Conservation (phyloP, 2,888 invertebrate genomes). For the Hirtodrosophila alboralis region DNA sequence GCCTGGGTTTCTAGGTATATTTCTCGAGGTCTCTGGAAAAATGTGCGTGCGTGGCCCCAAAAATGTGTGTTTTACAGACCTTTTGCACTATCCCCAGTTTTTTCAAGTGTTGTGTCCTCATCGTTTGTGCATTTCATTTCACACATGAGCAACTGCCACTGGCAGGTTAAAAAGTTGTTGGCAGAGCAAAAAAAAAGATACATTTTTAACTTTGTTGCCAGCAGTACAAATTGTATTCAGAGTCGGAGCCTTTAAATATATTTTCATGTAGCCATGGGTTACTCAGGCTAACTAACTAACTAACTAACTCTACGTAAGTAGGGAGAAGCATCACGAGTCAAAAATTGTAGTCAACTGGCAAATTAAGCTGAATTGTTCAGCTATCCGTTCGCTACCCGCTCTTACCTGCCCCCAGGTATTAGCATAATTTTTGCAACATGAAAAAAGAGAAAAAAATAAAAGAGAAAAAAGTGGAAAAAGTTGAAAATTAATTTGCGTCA, state of each 20-base stretch:
- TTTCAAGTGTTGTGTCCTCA: conserved; percentile 29
- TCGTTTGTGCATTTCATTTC: conserved; percentile 62
- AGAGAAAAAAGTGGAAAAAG: conserved; percentile 33
- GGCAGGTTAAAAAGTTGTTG: conserved; percentile 36
- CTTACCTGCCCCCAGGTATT: conserved; percentile 28
- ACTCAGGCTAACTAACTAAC: conserved; percentile 27
- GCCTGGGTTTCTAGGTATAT: neutral
- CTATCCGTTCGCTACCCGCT: conserved; percentile 6
- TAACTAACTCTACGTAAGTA: conserved; percentile 23
- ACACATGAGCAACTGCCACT: conserved; percentile 64
- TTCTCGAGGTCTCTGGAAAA: conserved; percentile 16
- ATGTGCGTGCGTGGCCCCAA: conserved; percentile 65
- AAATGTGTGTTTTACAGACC: conserved; percentile 22
- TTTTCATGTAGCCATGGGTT: conserved; percentile 14
- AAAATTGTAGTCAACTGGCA: conserved; percentile 47
- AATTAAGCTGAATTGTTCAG: conserved; percentile 51
- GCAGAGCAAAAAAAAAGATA: conserved; percentile 6
- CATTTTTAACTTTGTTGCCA: conserved; percentile 42
- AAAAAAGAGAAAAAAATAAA: conserved; percentile 13
- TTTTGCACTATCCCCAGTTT: conserved; percentile 12
- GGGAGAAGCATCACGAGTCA: conserved; percentile 33
- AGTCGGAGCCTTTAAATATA: conserved; percentile 16
- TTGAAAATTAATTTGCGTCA: conserved; percentile 70
- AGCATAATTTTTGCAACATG: conserved; percentile 62
- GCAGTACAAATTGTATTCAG: conserved; percentile 26